Percentiles rank a stretch among this genome's conserved stretches.
These are phyloP conservation scores for Mongoloraphidia duomilia DNA, from an alignment of 2,888 invertebrate species.

Conservation along the genomic window DNA sequence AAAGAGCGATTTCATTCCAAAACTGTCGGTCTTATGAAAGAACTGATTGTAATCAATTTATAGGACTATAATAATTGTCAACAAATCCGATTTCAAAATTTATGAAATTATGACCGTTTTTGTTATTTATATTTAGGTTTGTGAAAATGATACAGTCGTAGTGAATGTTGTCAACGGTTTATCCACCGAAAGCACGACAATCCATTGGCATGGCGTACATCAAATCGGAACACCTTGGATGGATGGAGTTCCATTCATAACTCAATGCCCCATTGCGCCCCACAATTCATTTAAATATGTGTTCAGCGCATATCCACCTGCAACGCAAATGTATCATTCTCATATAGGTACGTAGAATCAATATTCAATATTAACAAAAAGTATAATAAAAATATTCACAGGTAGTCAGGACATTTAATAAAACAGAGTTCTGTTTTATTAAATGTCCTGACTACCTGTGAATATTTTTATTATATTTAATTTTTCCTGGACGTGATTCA, in stretches of 20 bases:
- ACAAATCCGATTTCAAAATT: too few relatives aligned
- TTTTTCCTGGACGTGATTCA: too few relatives aligned
- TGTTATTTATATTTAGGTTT: background rate
- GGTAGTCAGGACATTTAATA: too few relatives aligned
- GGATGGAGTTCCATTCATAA: constrained; percentile 31
- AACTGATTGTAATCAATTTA: too few relatives aligned
- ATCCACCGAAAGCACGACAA: constrained; percentile 26
- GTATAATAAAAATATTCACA: too few relatives aligned
- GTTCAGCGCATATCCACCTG: constrained; percentile 26
- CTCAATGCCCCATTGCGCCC: constrained; percentile 30
- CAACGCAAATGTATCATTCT: constrained; percentile 31
- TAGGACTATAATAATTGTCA: too few relatives aligned
- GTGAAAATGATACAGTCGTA: background rate
- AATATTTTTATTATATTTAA: too few relatives aligned
- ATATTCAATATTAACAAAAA: background rate
- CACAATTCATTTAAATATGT: constrained; percentile 25
- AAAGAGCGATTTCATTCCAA: too few relatives aligned
- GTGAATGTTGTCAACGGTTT: background rate
- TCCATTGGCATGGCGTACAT: constrained; percentile 38
- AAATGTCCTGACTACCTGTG: too few relatives aligned
- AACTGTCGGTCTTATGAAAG: too few relatives aligned
- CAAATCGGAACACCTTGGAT: constrained; percentile 26
- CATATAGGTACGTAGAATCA: constrained; percentile 21
- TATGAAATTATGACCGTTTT: too few relatives aligned
- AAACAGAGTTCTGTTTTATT: too few relatives aligned